Percentiles rank a stretch among this genome's conserved stretches.
Evolutionary conservation across 1,140 invertebrate species (phyloP).

Genomic region (Pseudomyrmex cubaensis): DNA sequence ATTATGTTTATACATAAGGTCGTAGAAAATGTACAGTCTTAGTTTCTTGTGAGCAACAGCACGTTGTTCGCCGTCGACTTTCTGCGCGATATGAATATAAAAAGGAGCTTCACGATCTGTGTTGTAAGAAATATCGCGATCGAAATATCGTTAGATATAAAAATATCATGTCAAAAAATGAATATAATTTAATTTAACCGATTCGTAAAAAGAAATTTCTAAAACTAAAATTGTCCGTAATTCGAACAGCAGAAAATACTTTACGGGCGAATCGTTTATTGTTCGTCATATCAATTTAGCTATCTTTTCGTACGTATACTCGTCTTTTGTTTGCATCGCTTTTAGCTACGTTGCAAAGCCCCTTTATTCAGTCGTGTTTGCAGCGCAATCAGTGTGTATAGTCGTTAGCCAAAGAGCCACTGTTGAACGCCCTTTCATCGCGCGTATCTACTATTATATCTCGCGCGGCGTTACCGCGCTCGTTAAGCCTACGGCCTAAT

Average conservation of each 20-base stretch:
- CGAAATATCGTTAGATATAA: neutral
- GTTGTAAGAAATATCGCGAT: slow-evolving; percentile 5
- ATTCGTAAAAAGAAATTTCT: too few relatives aligned
- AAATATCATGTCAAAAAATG: neutral
- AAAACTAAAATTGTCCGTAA: neutral
- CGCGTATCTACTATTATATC: slow-evolving; percentile 19
- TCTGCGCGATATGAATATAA: slow-evolving; percentile 10
- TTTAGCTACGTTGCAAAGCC: neutral
- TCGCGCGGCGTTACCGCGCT: slow-evolving; percentile 42
- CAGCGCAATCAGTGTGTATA: slow-evolving; percentile 16
- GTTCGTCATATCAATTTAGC: neutral
- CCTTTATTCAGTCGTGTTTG: slow-evolving; percentile 32
- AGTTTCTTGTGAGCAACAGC: slow-evolving; percentile 45
- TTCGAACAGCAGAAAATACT: slow-evolving; percentile 5
- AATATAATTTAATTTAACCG: too few relatives aligned
- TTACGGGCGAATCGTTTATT: neutral
- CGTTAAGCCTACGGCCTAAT: slow-evolving; percentile 57
- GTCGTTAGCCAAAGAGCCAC: slow-evolving; percentile 37
- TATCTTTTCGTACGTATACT: neutral
- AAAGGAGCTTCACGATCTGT: slow-evolving; percentile 28
- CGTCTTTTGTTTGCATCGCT: neutral
- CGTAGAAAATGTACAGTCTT: slow-evolving; percentile 58
- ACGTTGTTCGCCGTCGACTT: slow-evolving; percentile 5
- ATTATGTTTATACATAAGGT: slow-evolving; percentile 1
- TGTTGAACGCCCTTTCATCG: slow-evolving; percentile 54